These are phyloP conservation scores for Megastigmus dorsalis DNA, from an alignment of 2,888 invertebrate species.

Conservation along the genomic window DNA sequence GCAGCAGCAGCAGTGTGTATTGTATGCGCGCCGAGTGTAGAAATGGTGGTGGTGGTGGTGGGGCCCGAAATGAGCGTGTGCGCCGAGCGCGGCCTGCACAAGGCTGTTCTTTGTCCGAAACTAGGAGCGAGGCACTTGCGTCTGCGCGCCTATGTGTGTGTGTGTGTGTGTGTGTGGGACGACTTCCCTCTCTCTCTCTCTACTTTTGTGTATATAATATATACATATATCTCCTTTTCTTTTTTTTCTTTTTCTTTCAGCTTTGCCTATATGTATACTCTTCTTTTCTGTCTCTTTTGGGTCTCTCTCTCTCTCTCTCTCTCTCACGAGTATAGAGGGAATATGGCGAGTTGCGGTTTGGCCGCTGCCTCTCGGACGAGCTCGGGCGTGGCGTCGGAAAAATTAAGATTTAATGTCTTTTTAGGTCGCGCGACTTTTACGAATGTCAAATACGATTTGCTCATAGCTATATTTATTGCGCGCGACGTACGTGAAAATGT, in stretches of 20 bases:
- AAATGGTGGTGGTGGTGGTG: slow-evolving; percentile 14
- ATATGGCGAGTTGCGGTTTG: background rate
- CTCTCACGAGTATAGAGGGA: background rate
- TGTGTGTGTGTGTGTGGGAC: background rate
- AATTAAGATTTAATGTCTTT: slow-evolving; percentile 14
- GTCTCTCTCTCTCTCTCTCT: background rate
- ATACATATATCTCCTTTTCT: no score
- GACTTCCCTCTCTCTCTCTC: slow-evolving; percentile 11
- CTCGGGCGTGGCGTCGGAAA: slow-evolving; percentile 28
- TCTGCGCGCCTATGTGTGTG: background rate
- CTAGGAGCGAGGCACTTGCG: slow-evolving; percentile 57
- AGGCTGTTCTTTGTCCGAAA: slow-evolving; percentile 74
- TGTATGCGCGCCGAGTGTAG: no score
- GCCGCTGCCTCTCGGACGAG: no score
- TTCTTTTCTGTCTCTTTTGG: background rate
- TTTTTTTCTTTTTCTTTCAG: background rate
- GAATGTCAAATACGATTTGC: no score
- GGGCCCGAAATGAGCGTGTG: slow-evolving; percentile 41
- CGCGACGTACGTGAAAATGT: no score
- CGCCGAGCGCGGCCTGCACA: slow-evolving; percentile 62
- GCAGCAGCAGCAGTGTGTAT: no score
- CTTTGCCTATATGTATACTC: no score
- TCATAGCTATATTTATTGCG: no score
- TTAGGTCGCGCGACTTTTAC: no score
- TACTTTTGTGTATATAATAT: no score